Evolutionary conservation across 2,888 invertebrate species (phyloP), one percentile per base, ranked within the genome.

Genomic region (Osmoderma eremita): DNA sequence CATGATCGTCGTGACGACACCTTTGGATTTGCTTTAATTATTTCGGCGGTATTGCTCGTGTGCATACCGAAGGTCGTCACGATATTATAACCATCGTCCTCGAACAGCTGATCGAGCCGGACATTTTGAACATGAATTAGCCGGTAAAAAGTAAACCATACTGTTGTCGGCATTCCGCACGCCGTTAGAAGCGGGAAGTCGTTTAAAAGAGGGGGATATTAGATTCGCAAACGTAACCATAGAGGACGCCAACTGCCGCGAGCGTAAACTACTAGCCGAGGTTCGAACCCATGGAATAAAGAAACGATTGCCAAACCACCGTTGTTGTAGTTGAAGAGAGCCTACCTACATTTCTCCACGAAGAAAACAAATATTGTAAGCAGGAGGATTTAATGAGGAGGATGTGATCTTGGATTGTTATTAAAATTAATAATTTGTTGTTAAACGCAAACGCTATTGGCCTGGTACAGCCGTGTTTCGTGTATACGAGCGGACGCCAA

Each of bases 91-190:
- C 58, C 41, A 30, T 10, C 18, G 63, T 45, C 22, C 66, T 54
- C 58, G 69, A 75, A 76, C 77, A 76, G 77, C 77, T 78, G 78
- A 75, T 77, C 73, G 73, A 67, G 63, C 72, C 75, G 73, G 75
- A 75, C 77, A 78, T 77, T 76, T 75, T 75, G 69, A 69, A 70
- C 72, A 71, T 72, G 72, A 74, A 74, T 73, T 71, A 74, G 74
- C 72, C 75, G 74, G 74, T 73, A 75, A 75, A 75, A 74, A 73
- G 74, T 72, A 71, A 72, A 70, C 72, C 73, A 71, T 73, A 74
- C 74, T 74, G 73, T 71, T 71, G 72, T 69, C 64, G 69, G 68
- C 66, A 71, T 71, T 70, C 73, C 72, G 71, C 67, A 68, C 56
- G 69, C 69, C 68, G 67, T 68, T 68, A 48, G 71, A 64, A 73